Conservation (phyloP, 2,113 vertebrate genomes). For the Indicator indicator region DNA sequence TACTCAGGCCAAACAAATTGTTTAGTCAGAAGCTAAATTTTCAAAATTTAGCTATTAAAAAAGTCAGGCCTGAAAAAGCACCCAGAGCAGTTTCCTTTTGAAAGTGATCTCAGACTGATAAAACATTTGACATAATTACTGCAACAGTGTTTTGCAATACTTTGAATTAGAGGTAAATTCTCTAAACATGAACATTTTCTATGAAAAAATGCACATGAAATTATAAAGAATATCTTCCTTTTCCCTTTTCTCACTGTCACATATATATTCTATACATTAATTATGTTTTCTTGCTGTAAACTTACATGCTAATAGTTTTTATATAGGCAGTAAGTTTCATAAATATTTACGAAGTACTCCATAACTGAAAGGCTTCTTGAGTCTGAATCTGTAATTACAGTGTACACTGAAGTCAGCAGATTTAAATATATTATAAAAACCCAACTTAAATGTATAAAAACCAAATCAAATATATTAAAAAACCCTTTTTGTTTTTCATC, state of each 20-base stretch:
- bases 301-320: neutral
- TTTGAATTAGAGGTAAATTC: neutral
- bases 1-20: neutral
- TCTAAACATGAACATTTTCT: neutral
- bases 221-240: neutral
- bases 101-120: neutral
- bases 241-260: neutral
- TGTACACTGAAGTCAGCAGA: neutral
- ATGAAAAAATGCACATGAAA: neutral
- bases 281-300: neutral
- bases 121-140: neutral
- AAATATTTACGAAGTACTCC: neutral
- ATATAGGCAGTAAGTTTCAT: neutral
- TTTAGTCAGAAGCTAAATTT: neutral
- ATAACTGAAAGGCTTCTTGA: neutral
- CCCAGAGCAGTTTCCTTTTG: neutral
- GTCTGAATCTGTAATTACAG: neutral
- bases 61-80: neutral
- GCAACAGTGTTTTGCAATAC: neutral
- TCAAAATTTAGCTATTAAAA: neutral
- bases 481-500: neutral
- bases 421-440: neutral
- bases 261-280: neutral
- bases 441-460: neutral
- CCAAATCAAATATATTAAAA: neutral